phyloP scores from a whole-genome alignment of 53 echinoderm and acorn worm species.

The Paelopatides confundens region DNA sequence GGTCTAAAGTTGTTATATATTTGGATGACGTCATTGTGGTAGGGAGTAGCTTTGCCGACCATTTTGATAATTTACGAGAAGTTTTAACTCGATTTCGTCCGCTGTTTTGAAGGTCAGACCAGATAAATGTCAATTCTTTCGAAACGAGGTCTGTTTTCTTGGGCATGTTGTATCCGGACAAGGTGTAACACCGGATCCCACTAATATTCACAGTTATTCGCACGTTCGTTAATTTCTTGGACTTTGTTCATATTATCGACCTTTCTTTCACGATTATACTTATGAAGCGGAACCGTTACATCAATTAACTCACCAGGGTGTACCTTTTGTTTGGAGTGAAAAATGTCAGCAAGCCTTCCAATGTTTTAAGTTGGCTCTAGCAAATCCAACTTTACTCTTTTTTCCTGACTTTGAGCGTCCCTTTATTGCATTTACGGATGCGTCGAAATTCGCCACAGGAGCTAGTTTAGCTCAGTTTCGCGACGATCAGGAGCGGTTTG shows the following conservation, averaged over 20 bases:
- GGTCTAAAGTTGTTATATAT: constrained; percentile 36
- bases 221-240: constrained; percentile 71
- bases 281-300: constrained; percentile 43
- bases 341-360: constrained; percentile 54
- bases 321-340: constrained; percentile 45
- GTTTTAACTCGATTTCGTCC: neutral
- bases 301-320: constrained; percentile 38
- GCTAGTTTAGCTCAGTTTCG: too few species aligned
- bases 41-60: constrained; percentile 18
- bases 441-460: too few species aligned
- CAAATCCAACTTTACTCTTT: too few species aligned
- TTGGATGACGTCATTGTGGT: constrained; percentile 50
- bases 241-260: constrained; percentile 55
- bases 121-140: constrained; percentile 62
- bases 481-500: too few species aligned
- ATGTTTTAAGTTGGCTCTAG: neutral
- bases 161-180: constrained; percentile 61
- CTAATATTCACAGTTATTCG: constrained; percentile 39
- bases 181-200: constrained; percentile 60
- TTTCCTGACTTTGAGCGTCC: too few species aligned
- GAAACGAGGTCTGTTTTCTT: constrained; percentile 55
- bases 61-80: neutral
- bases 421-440: too few species aligned
- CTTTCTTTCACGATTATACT: neutral
- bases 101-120: constrained; percentile 7